Evolutionary conservation across 2,797 vertebrate genomes (phyloP).

Genomic region (Alca torda): DNA sequence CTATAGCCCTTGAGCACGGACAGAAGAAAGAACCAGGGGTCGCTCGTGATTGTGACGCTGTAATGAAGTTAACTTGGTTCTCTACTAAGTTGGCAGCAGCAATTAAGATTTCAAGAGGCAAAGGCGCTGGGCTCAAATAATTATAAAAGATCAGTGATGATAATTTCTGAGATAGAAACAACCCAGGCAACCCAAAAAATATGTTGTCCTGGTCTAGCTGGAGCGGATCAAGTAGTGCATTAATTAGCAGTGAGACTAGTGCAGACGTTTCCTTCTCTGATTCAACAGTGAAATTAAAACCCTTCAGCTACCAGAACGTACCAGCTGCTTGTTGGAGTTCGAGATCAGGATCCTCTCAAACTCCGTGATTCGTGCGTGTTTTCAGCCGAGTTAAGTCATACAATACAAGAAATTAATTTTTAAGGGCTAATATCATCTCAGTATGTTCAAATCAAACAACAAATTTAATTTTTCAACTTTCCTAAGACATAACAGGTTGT

Average conservation of each 20-base stretch:
- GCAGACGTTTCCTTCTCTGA: neutral
- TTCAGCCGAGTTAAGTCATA: neutral
- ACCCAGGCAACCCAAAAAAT: conserved; percentile 23
- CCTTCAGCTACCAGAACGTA: neutral
- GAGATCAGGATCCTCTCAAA: neutral
- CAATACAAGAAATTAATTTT: neutral
- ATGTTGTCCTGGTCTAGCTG: neutral
- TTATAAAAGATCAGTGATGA: neutral
- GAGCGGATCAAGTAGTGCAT: neutral
- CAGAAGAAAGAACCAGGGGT: neutral
- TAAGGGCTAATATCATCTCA: neutral
- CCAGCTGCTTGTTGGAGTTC: conserved; percentile 16
- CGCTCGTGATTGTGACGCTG: rapidly evolving
- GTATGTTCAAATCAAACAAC: neutral
- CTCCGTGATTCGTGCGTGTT: neutral
- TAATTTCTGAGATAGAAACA: neutral
- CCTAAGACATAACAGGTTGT: neutral
- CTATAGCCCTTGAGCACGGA: neutral
- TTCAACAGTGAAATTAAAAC: conserved; percentile 4
- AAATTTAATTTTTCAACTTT: neutral
- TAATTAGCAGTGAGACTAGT: conserved; percentile 1
- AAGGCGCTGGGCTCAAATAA: neutral
- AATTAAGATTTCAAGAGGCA: neutral
- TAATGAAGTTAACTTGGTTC: neutral
- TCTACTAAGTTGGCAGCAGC: neutral